Evolutionary conservation across 2,888 invertebrate genomes (phyloP).

Genomic region (Orthonychiurus folsomi): DNA sequence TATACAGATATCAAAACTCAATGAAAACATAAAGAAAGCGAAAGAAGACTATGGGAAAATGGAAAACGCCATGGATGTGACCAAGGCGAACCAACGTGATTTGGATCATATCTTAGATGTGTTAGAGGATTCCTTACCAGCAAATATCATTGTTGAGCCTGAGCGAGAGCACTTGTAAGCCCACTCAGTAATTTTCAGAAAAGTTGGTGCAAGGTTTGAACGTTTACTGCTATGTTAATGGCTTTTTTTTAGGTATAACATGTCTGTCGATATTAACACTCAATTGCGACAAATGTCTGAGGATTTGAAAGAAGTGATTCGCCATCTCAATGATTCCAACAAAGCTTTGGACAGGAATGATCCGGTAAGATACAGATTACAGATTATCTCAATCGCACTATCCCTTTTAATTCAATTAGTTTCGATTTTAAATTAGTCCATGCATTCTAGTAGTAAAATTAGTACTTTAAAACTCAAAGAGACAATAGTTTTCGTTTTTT

Average conservation of each 20-base stretch:
- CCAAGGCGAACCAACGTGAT: slow-evolving; percentile 83
- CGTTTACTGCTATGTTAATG: slow-evolving; percentile 1
- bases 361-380: slow-evolving; percentile 70
- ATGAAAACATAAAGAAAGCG: slow-evolving; percentile 76
- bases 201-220: neutral
- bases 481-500: too few species aligned
- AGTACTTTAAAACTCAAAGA: neutral
- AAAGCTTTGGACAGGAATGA: slow-evolving; percentile 72
- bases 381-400: too few species aligned
- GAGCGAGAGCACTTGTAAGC: slow-evolving; percentile 79
- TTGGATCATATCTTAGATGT: slow-evolving; percentile 77
- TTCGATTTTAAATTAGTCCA: too few species aligned
- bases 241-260: slow-evolving; percentile 56
- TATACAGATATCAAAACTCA: slow-evolving; percentile 66
- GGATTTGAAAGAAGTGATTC: slow-evolving; percentile 88
- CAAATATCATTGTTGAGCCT: slow-evolving; percentile 51
- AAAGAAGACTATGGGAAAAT: slow-evolving; percentile 80
- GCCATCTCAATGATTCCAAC: slow-evolving; percentile 82
- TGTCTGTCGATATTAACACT: slow-evolving; percentile 83
- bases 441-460: neutral
- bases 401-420: too few species aligned
- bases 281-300: slow-evolving; percentile 90
- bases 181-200: neutral
- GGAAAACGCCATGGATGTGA: slow-evolving; percentile 88
- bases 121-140: slow-evolving; percentile 52